Base-by-base conservation (phyloP, 2,797 vertebrate genomes). In the Erithacus rubecula region DNA sequence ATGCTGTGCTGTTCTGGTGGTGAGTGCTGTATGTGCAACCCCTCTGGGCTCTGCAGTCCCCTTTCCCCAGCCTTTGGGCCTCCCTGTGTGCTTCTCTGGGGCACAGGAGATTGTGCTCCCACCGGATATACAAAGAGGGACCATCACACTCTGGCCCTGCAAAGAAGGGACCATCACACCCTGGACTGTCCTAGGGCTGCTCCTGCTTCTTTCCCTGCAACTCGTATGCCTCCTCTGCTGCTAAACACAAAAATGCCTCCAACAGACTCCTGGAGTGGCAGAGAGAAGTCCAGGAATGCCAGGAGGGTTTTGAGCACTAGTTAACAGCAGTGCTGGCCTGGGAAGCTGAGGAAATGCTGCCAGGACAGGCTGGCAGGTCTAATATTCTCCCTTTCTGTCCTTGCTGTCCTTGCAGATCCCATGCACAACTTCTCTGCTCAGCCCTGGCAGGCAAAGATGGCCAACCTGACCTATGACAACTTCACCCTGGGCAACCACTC, bases 401-500 rank as follows among this genome's bases (percentile, higher is more conserved):
- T 72, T 0, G 0, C 62, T 92, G 19, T 64, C 65, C 49, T 91
- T 92, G 64, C 94, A 97, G 97, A 97, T 41, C 71, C 94, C 79
- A 89, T 95, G 95, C 94, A 92, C 87, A 98, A 98, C 83, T 49
- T 97, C 62, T 97, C 97, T 69, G 81, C 81, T 56, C 94, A 97
- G 87, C 94, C 96, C 82, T 97, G 98, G 96, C 94, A 97, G 74
- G 95, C 87, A 13, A 96, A 85, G 59, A 98, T 98, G 98, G 96
- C 97, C 6, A 98, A 98, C 82, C 94, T 98, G 97, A 96, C 98
- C 32, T 97, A 97, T 0, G 98, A 97, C 87, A 98, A 98, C 11
- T 92, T 98, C 96, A 95, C 98, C 67, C 96, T 97, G 5, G 98
- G 98, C 95, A 98, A 99, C 60, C 97, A 6, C 93, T 98, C 98